These are phyloP conservation scores for Philotrypesis tridentata DNA, from an alignment of 1,140 invertebrate species.

Conservation along the genomic window DNA sequence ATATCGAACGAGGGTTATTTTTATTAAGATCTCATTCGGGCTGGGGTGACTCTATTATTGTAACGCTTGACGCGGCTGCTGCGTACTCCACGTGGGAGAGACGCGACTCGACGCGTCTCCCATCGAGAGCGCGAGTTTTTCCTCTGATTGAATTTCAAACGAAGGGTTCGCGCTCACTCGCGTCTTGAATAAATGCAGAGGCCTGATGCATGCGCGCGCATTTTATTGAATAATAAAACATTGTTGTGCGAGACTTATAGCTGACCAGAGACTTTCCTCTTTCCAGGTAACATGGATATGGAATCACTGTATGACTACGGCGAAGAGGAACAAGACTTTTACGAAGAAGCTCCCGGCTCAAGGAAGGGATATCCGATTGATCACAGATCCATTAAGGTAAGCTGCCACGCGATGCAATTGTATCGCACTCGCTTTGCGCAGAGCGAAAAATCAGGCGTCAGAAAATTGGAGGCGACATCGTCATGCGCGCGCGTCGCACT, in stretches of 20 bases:
- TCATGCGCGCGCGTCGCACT: neutral
- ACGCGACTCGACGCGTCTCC: too few species aligned
- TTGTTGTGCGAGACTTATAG: neutral
- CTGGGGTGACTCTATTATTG: neutral
- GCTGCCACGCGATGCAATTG: neutral
- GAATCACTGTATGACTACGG: slow-evolving; percentile 73
- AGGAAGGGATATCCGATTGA: slow-evolving; percentile 71
- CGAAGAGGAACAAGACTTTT: slow-evolving; percentile 72
- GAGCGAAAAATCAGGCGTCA: slow-evolving; percentile 16
- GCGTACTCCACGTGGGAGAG: too few species aligned
- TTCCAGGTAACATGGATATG: slow-evolving; percentile 69
- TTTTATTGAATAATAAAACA: slow-evolving; percentile 4
- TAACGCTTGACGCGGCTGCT: neutral
- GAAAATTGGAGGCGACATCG: neutral
- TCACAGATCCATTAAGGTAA: slow-evolving; percentile 69
- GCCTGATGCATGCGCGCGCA: neutral
- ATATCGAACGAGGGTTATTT: slow-evolving; percentile 3
- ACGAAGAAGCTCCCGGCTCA: slow-evolving; percentile 67
- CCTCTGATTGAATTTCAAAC: neutral
- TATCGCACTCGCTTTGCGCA: too few species aligned
- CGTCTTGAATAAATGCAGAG: neutral
- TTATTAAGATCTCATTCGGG: neutral
- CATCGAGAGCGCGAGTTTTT: neutral
- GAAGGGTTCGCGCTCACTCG: too few species aligned
- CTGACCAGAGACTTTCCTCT: slow-evolving; percentile 45